Evolutionary conservation across 2,113 vertebrate species (phyloP).

Genomic region (Ophthalmolycus amberensis): DNA sequence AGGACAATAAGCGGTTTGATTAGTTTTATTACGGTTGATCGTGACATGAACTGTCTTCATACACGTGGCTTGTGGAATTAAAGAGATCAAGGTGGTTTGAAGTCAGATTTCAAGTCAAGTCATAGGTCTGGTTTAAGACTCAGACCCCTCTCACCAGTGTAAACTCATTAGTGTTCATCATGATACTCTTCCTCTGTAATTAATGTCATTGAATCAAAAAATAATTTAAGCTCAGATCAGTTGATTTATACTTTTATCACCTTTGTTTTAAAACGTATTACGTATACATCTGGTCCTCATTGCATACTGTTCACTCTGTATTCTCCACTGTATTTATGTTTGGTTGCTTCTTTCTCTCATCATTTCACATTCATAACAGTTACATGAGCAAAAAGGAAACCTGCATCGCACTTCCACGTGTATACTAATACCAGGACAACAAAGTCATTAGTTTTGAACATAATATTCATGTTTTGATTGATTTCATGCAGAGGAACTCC

Average conservation of each 20-base stretch:
- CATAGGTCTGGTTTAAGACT: background rate
- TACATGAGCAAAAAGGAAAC: constrained; percentile 30
- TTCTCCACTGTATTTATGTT: constrained; percentile 1
- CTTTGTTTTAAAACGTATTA: background rate
- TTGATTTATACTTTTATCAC: background rate
- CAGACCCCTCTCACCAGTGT: background rate
- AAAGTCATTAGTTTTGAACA: constrained; percentile 64
- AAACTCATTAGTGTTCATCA: background rate
- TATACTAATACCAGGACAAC: constrained; percentile 44
- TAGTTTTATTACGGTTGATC: background rate
- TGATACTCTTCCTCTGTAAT: background rate
- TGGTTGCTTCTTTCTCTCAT: constrained; percentile 28
- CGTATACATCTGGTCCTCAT: background rate
- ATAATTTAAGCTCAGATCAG: background rate
- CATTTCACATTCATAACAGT: constrained; percentile 34
- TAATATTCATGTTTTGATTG: constrained; percentile 62
- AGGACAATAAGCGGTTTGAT: background rate
- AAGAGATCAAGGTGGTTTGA: background rate
- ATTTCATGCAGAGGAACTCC: constrained; percentile 47
- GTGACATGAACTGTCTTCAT: background rate
- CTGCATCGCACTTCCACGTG: constrained; percentile 42
- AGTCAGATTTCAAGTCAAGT: background rate
- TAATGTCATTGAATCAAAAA: background rate
- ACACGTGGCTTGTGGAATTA: background rate
- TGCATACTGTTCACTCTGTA: background rate